Evolutionary conservation across 2,797 vertebrate species (phyloP).

Genomic region (Naso thynnoides): DNA sequence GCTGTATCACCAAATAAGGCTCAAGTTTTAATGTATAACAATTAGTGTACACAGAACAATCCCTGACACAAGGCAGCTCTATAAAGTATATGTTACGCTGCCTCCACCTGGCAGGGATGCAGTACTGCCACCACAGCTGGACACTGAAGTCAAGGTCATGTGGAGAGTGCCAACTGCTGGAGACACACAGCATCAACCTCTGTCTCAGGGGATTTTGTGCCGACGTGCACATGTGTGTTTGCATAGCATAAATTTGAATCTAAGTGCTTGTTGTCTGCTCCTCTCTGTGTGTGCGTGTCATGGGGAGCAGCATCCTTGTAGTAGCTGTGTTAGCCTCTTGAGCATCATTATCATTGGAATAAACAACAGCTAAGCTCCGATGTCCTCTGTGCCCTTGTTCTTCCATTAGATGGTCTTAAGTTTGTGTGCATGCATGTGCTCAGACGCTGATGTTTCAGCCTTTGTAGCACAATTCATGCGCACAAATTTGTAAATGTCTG

Average conservation of each 20-base stretch:
- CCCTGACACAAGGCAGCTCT: conserved; percentile 6
- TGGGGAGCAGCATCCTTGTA: conserved; percentile 40
- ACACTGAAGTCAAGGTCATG: conserved; percentile 76
- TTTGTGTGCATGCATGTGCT: conserved; percentile 23
- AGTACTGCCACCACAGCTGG: conserved; percentile 56
- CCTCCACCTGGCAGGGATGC: conserved; percentile 67
- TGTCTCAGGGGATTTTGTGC: conserved; percentile 22
- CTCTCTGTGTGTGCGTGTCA: conserved; percentile 48
- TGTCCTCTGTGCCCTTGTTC: conserved; percentile 75
- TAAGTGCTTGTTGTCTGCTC: conserved; percentile 42
- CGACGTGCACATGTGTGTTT: conserved; percentile 24
- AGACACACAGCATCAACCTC: conserved; percentile 36
- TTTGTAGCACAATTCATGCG: neutral
- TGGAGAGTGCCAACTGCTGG: conserved; percentile 45
- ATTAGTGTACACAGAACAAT: neutral
- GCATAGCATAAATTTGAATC: conserved; percentile 36
- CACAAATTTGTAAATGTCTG: conserved; percentile 23
- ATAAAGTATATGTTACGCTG: conserved; percentile 44
- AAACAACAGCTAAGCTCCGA: conserved; percentile 75
- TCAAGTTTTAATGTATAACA: neutral
- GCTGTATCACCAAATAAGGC: conserved; percentile 41
- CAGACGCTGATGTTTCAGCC: neutral
- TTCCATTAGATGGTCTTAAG: conserved; percentile 65
- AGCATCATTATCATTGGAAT: conserved; percentile 76
- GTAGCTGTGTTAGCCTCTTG: conserved; percentile 58